Evolutionary conservation across 2,888 invertebrate species (phyloP).

Genomic region (Margaritifera margaritifera): DNA sequence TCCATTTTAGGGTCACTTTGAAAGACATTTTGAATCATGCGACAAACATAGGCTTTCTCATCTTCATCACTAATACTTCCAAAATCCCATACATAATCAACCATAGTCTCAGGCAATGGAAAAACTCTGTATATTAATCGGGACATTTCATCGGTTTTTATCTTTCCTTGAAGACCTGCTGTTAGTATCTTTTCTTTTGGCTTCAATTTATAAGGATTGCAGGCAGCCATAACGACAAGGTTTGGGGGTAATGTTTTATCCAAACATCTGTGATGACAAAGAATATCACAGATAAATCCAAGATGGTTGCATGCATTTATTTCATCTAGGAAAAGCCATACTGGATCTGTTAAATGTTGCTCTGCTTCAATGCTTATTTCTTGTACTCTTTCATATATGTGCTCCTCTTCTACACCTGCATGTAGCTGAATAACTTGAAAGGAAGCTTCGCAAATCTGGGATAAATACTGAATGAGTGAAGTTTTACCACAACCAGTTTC

Average conservation of each 20-base stretch:
- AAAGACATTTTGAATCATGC: slow-evolving; percentile 23
- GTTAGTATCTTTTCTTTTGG: slow-evolving; percentile 32
- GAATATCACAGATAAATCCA: slow-evolving; percentile 42
- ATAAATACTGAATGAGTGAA: slow-evolving; percentile 47
- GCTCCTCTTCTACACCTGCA: slow-evolving; percentile 41
- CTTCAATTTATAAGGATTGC: slow-evolving; percentile 53
- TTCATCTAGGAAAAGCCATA: slow-evolving; percentile 57
- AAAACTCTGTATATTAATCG: slow-evolving; percentile 50
- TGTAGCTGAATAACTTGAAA: slow-evolving; percentile 50
- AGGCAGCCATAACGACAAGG: slow-evolving; percentile 46
- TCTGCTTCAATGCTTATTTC: slow-evolving; percentile 5
- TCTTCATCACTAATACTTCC: slow-evolving; percentile 45
- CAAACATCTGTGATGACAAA: slow-evolving; percentile 41
- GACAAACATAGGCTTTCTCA: slow-evolving; percentile 40
- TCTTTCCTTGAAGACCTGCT: slow-evolving; percentile 45
- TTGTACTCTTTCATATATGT: slow-evolving; percentile 25
- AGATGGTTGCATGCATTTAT: slow-evolving; percentile 52
- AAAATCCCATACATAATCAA: slow-evolving; percentile 58
- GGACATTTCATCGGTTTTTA: slow-evolving; percentile 45
- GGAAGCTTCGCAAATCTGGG: slow-evolving; percentile 37
- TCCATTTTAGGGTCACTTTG: not conserved
- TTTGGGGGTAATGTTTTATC: slow-evolving; percentile 42
- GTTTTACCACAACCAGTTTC: slow-evolving; percentile 63
- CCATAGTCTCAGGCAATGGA: slow-evolving; percentile 51
- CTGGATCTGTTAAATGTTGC: slow-evolving; percentile 19